These are phyloP conservation scores for Meta bourneti DNA, from an alignment of 2,888 invertebrate species.

Conservation along the genomic window DNA sequence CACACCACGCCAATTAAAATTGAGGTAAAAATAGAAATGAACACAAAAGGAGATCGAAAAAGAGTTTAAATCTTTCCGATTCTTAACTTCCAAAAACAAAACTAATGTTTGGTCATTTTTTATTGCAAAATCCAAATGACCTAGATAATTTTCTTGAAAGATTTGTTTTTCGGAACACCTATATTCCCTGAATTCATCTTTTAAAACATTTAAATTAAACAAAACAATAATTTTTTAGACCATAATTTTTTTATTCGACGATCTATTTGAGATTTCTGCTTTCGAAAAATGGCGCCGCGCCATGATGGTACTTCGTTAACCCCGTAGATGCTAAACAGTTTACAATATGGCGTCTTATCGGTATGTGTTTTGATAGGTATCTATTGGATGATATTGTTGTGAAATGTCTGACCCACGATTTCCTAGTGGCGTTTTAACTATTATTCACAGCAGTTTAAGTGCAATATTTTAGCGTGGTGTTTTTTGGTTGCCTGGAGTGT, in stretches of 20 bases:
- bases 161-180: no score
- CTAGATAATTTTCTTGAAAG: no score
- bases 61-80: no score
- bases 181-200: no score
- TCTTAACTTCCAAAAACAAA: no score
- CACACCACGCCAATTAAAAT: no score
- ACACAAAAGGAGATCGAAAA: no score
- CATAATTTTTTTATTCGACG: neutral
- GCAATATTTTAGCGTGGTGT: constrained; percentile 18
- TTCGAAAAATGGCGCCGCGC: constrained; percentile 75
- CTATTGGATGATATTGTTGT: constrained; percentile 25
- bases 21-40: no score
- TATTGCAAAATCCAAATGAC: no score
- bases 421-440: neutral
- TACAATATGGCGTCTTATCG: constrained; percentile 76
- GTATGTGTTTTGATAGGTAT: constrained; percentile 53
- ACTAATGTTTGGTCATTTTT: no score
- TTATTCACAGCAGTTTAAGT: constrained; percentile 20
- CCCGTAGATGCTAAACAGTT: constrained; percentile 71
- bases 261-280: neutral
- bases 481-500: constrained; percentile 16
- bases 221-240: neutral
- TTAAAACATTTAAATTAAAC: no score
- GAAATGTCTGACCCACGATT: constrained; percentile 9
- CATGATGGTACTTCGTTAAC: constrained; percentile 72